Base-by-base conservation (phyloP, 2,888 invertebrate genomes). In the Agrilus mali region DNA sequence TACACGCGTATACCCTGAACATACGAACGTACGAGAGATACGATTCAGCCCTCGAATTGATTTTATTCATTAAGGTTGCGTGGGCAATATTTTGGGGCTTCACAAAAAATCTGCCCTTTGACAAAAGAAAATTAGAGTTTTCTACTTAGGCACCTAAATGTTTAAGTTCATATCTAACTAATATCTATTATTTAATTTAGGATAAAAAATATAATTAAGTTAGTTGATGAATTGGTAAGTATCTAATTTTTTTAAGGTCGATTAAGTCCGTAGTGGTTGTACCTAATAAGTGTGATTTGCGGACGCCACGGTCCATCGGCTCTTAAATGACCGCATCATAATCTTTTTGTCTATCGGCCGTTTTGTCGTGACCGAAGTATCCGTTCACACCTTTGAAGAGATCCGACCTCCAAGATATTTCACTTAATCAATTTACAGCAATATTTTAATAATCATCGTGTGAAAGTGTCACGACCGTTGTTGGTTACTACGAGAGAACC, bases 1-100 rank as follows among this genome's bases (percentile, higher is more conserved):
- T 60, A 57, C 55, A 54, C 55, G 55, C 53, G 56, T 61, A 60
- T 61, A 61, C 27, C 10, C 10, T 10, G 27, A 27, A 27, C 27
- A 27, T 27, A 27, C 27, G 8, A 1, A 27, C 27, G 27, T 27
- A 27, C 10, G 27, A 10, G 27, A 27, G 27, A 10, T 27, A n/a
- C n/a, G n/a, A n/a, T 22, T 10, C 10, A 27, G 27, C 27, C 27
- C 27, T 27, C 42, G 48, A 50, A 53, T 54, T 53, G 53, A 54
- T 52, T 55, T 54, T 55, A 54, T 55, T 56, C 53, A 53, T 54
- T 53, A 50, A 27, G 22, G 17, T 5, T 17, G 17, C 5, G 17
- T 17, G 5, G 22, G 6, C 20, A 20, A 6, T 27, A 27, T 27
- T 27, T 27, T 27, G 27, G 10, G 27, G 27, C 27, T 27, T 27